Evolutionary conservation across 2,888 invertebrate genomes (phyloP), one percentile per base, ranked within the genome.

Genomic region (Leptogaster cylindrica): DNA sequence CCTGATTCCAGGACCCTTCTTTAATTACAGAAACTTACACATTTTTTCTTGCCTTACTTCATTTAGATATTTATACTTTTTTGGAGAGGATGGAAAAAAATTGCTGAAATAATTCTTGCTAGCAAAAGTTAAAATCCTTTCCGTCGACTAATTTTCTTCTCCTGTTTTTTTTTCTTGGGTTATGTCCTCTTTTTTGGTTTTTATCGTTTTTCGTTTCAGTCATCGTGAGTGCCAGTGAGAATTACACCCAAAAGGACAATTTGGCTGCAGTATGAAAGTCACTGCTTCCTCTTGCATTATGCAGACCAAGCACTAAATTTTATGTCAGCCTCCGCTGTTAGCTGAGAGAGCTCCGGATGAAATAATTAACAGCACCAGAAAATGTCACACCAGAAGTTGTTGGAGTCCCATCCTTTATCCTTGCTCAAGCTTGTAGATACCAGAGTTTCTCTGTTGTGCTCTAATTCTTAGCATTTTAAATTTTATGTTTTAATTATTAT

Each of bases 231-330:
- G 75, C 75, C 75, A 74, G 71, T 73, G 73, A 73, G 77, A 78
- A 78, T 79, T 77, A 73, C 73, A 77, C 78, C 78, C 79, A 74
- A 76, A 77, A 75, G 78, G 73, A 77, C 75, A 77, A 76, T 79
- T 77, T 78, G 77, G 75, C 75, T 74, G 73, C 74, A 75, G 75
- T 75, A 76, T 78, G 23, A 55, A 55, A 55, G 39, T 55, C 55
- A 55, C 16, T 36, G 23, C 36, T 36, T 39, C 31, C 33, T 39
- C 55, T 31, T 36, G 36, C 55, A 55, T 55, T 55, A 36, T 55
- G 55, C 55, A 36, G 36, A 55, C 55, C 55, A 55, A 55, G 55
- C 55, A 55, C 55, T 55, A 55, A 55, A 55, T 55, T 55, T 55
- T 55, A 55, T 39, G 55, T 36, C 36, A 55, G 55, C 55, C 55